Percentiles rank a stretch among this genome's conserved stretches.
Conservation (phyloP, 2,888 invertebrate genomes). For the Noctuana brunneofusca region DNA sequence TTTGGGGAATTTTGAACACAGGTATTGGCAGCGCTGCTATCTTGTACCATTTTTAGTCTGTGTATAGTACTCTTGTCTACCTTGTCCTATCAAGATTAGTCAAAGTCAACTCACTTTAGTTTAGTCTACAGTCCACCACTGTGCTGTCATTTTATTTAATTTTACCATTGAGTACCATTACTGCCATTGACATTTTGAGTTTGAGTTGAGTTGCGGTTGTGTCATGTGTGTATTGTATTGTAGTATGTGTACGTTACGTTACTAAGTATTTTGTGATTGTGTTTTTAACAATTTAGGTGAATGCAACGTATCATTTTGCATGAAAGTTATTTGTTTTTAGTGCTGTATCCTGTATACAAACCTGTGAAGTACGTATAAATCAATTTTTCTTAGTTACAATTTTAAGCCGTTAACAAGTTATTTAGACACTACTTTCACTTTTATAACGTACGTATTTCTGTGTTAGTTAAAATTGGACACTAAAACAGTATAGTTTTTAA, state of each 20-base stretch:
- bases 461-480: not conserved
- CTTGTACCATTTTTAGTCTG: too few species aligned
- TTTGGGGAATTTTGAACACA: too few species aligned
- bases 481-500: not conserved
- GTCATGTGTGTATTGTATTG: not conserved
- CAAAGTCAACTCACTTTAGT: too few species aligned
- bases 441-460: not conserved
- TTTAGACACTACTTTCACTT: constrained; percentile 29
- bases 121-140: too few species aligned
- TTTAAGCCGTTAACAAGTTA: constrained; percentile 15
- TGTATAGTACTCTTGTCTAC: too few species aligned
- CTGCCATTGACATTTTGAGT: too few species aligned
- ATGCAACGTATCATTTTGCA: constrained; percentile 6
- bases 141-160: too few species aligned
- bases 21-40: too few species aligned
- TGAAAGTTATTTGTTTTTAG: constrained; percentile 10
- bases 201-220: not conserved
- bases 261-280: constrained; percentile 3
- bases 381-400: not conserved
- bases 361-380: constrained; percentile 21
- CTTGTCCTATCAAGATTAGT: too few species aligned
- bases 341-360: constrained; percentile 1
- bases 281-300: constrained; percentile 19
- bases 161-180: too few species aligned
- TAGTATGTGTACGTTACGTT: not conserved